Base-by-base conservation (phyloP, 2,888 invertebrate genomes). In the Platypus cylindrus region DNA sequence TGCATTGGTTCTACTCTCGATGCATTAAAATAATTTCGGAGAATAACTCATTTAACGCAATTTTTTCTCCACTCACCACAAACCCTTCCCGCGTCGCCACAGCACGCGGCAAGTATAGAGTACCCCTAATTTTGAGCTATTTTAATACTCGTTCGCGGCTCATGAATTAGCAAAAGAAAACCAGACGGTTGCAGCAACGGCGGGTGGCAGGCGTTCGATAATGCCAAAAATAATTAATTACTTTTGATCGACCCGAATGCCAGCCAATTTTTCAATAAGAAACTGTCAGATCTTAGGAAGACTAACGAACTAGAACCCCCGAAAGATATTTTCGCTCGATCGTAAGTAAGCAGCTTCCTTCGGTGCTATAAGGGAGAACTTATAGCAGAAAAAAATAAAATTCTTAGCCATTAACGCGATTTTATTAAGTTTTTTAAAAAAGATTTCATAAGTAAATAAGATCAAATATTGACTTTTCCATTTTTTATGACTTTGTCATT, bases 221-320 rank as follows among this genome's bases (percentile, higher is more conserved):
- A 73, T 69, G 73, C 72, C 73, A 71, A 73, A 73, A 73, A 73
- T 73, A 73, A 73, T 74, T 73, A 74, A 73, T 74, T 73, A 73
- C 70, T 68, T 70, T 71, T 70, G 71, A 71, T 71, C 70, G 52
- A 52, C 67, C 68, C 66, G 63, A 68, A 66, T 68, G 67, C 64
- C 66, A 62, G 66, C 67, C 67, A 68, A 67, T 69, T 70, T 68
- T 69, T 70, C 67, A 70, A 71, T 70, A 57, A 58, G 55, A 50
- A 55, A 50, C 57, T 58, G 58, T 57, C 58, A 57, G 57, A 53
- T 58, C 53, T 49, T 48, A 41, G 47, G 52, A 56, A 55, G 55
- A 56, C 55, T 57, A 57, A 58, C 56, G 57, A 57, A 57, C 54
- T 53, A 53, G 53, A 54, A 55, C 56, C 48, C 49, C 45, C 36